Percentiles rank a stretch among this genome's conserved stretches.
phyloP scores from a whole-genome alignment of 1,140 invertebrate species.

The Eupeodes corollae region DNA sequence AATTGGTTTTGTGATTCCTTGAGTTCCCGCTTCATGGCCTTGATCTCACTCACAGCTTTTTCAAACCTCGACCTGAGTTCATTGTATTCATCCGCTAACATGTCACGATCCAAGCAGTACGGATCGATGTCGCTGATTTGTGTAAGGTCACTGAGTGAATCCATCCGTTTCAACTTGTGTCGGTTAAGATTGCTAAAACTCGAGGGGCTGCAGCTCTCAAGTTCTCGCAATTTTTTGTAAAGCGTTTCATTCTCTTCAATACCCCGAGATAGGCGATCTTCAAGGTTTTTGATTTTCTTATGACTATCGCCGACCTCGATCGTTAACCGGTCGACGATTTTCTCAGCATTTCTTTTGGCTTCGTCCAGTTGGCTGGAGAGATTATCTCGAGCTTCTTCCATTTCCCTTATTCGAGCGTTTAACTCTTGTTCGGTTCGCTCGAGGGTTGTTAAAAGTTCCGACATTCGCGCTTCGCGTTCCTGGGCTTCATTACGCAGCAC shows the following conservation, averaged over 20 bases:
- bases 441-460: constrained; percentile 52
- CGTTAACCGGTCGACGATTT: constrained; percentile 27
- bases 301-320: constrained; percentile 28
- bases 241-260: constrained; percentile 68
- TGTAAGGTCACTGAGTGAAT: constrained; percentile 68
- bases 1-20: constrained; percentile 67
- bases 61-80: constrained; percentile 65
- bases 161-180: constrained; percentile 52
- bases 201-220: constrained; percentile 47
- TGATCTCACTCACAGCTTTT: constrained; percentile 70
- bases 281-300: constrained; percentile 31
- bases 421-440: constrained; percentile 62
- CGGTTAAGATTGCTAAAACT: constrained; percentile 37
- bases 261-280: constrained; percentile 46
- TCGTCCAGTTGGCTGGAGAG: constrained; percentile 32
- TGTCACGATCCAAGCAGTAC: constrained; percentile 61
- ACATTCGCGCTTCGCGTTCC: constrained; percentile 58
- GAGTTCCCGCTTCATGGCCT: constrained; percentile 67
- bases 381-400: constrained; percentile 41
- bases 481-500: constrained; percentile 50
- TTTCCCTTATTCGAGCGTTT: constrained; percentile 53
- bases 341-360: constrained; percentile 37
- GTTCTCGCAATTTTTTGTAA: constrained; percentile 54
- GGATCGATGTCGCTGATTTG: constrained; percentile 68
- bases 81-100: constrained; percentile 65